phyloP scores from a whole-genome alignment of 2,113 vertebrate species.

The Scalopus aquaticus region DNA sequence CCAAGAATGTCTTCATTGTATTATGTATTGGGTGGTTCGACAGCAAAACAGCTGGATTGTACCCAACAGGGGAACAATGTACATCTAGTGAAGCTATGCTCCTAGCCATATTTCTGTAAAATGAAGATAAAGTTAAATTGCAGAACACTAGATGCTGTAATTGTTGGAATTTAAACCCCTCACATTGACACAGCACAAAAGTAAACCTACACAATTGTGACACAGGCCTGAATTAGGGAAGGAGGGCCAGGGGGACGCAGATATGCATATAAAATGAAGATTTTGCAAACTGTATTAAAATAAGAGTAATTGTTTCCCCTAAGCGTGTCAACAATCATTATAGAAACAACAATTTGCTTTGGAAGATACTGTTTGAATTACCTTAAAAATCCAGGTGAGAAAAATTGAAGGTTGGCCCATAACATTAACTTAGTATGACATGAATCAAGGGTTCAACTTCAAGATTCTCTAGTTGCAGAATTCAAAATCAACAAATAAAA shows the following conservation, averaged over 20 bases:
- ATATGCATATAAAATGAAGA: accelerated
- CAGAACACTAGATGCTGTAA: accelerated
- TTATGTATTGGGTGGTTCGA: background rate
- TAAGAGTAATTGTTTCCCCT: background rate
- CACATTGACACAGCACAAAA: background rate
- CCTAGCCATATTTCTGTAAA: background rate
- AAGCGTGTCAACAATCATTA: background rate
- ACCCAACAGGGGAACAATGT: background rate
- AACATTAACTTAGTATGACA: background rate
- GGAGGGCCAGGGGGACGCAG: background rate
- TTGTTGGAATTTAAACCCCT: background rate
- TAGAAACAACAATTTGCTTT: background rate
- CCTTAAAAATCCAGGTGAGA: background rate
- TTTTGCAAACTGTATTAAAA: background rate
- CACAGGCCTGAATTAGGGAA: accelerated
- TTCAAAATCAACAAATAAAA: background rate
- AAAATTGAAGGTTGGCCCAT: background rate
- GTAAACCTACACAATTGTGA: background rate
- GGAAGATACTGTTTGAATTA: background rate
- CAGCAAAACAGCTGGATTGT: background rate
- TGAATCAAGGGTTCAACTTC: background rate
- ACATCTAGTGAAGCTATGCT: background rate
- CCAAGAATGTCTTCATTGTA: background rate
- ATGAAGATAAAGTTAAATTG: background rate
- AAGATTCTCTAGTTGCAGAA: background rate